A percentile compares a stretch with the other conserved stretches of the same genome.
These are phyloP conservation scores for Paracentrotus lividus DNA, from an alignment of 53 echinoderm and acorn worm species.

Conservation along the genomic window DNA sequence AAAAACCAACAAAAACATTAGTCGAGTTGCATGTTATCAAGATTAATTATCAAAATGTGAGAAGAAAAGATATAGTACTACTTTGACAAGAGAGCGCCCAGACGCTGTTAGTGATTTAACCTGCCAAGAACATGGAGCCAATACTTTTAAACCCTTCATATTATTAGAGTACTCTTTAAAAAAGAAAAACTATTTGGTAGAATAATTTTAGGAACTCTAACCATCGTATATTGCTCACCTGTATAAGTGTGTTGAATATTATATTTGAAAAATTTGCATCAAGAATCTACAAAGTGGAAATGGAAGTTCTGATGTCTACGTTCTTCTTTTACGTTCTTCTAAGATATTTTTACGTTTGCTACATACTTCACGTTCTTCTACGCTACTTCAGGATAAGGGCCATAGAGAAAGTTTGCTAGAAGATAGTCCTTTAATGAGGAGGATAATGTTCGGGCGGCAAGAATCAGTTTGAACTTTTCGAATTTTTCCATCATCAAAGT, in stretches of 20 bases:
- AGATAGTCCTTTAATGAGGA: background rate
- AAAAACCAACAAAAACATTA: background rate
- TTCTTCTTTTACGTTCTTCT: background rate
- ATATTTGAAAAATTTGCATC: background rate
- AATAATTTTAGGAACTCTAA: background rate
- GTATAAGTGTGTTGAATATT: background rate
- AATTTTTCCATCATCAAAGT: background rate
- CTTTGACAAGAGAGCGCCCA: slow-evolving; percentile 5
- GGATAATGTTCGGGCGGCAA: slow-evolving; percentile 14
- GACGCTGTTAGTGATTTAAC: background rate
- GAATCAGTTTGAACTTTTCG: background rate
- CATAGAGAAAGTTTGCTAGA: background rate
- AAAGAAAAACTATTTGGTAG: background rate
- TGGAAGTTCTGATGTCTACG: slow-evolving; percentile 28
- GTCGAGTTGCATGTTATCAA: background rate
- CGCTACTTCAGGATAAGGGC: background rate
- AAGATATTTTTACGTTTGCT: no score
- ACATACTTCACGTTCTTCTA: no score
- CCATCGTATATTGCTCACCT: slow-evolving; percentile 33
- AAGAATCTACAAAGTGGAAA: background rate
- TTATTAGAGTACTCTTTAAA: background rate
- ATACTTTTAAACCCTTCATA: background rate
- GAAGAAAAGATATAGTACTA: background rate
- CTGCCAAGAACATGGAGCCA: slow-evolving; percentile 7
- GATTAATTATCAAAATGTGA: background rate